Percentiles rank a stretch among this genome's conserved stretches.
phyloP scores from a whole-genome alignment of 1,140 invertebrate species.

The Cyrtorhinus lividipennis region DNA sequence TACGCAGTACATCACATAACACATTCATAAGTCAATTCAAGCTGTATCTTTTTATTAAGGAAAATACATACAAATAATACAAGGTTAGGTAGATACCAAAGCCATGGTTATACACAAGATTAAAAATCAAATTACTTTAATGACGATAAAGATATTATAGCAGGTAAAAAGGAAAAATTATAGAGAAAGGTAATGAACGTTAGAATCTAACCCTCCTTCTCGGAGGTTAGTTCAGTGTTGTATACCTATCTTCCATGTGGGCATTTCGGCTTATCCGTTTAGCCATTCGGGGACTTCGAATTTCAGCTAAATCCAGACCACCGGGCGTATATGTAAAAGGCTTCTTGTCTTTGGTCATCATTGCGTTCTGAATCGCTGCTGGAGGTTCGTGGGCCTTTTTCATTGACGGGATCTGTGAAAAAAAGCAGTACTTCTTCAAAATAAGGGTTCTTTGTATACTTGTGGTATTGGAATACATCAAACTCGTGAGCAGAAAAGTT shows the following conservation, averaged over 20 bases:
- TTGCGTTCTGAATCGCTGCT: conserved; percentile 76
- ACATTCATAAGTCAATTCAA: too few relatives aligned
- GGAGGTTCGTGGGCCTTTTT: conserved; percentile 49
- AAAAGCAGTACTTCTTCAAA: conserved; percentile 12
- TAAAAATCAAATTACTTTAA: too few relatives aligned
- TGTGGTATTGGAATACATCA: background rate
- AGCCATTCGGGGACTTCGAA: conserved; percentile 76
- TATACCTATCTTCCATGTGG: conserved; percentile 41
- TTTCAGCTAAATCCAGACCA: conserved; percentile 78
- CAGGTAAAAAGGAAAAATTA: too few relatives aligned
- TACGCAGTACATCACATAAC: too few relatives aligned
- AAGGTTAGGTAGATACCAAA: too few relatives aligned
- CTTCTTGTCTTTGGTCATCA: conserved; percentile 91
- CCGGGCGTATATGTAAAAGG: conserved; percentile 87
- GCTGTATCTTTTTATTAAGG: too few relatives aligned
- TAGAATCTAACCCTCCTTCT: background rate
- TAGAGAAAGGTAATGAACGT: too few relatives aligned
- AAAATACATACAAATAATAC: too few relatives aligned
- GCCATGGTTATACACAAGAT: too few relatives aligned
- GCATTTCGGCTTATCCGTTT: conserved; percentile 51
- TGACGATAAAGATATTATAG: too few relatives aligned
- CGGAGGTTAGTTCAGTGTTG: background rate
- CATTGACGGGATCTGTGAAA: conserved; percentile 23
- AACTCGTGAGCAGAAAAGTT: background rate
- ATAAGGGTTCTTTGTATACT: background rate